Evolutionary conservation across 2,888 invertebrate species (phyloP).

Genomic region (Heliconius aoede): DNA sequence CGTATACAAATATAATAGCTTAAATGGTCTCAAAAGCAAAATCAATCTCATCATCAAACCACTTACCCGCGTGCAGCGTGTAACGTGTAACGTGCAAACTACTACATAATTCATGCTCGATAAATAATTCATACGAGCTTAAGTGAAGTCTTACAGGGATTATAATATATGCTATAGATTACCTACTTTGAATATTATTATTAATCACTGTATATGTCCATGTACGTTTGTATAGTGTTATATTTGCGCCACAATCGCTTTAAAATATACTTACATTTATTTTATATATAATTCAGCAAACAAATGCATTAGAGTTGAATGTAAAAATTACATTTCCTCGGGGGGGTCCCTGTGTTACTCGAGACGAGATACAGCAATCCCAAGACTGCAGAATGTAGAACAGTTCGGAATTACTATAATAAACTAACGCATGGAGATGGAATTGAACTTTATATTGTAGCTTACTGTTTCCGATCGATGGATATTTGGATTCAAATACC

Average conservation of each 20-base stretch:
- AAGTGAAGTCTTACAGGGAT: conserved; percentile 32
- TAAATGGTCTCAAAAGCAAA: conserved; percentile 18
- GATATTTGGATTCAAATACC: too few relatives aligned
- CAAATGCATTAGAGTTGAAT: conserved; percentile 13
- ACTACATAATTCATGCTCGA: conserved; percentile 38
- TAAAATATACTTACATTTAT: neutral
- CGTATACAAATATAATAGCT: neutral
- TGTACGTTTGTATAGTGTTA: neutral
- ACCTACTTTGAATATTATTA: conserved; percentile 25
- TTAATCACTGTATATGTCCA: neutral
- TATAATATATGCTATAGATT: conserved; percentile 22
- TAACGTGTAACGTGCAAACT: conserved; percentile 7
- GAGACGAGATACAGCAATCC: conserved; percentile 28
- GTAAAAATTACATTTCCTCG: conserved; percentile 20
- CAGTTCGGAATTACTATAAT: conserved; percentile 27
- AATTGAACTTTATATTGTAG: conserved; percentile 25
- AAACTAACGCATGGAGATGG: conserved; percentile 33
- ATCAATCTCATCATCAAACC: conserved; percentile 10
- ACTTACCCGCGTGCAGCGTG: conserved; percentile 10
- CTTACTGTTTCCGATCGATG: neutral
- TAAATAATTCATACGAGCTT: conserved; percentile 42
- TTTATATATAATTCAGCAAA: neutral
- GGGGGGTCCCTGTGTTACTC: conserved; percentile 25
- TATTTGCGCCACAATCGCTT: neutral
- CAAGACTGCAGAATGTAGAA: conserved; percentile 22